A percentile compares a stretch with the other conserved stretches of the same genome.
Conservation (phyloP, 2,888 invertebrate genomes). For the Nasonia oneida region DNA sequence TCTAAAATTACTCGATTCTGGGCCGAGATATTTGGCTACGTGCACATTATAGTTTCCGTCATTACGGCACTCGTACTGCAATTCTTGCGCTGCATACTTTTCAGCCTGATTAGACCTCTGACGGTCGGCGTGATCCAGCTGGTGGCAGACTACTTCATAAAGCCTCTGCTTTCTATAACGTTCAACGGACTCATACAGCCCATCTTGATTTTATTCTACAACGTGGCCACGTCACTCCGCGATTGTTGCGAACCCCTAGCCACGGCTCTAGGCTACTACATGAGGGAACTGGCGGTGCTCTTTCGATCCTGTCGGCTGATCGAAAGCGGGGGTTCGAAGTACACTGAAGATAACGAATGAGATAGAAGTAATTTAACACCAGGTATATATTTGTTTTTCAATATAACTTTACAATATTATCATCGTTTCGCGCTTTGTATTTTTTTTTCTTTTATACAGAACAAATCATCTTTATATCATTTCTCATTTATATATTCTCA, state of each 20-base stretch:
- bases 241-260: constrained; percentile 84
- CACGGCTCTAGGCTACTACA: constrained; percentile 81
- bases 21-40: constrained; percentile 84
- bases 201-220: constrained; percentile 83
- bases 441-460: constrained; percentile 73
- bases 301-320: constrained; percentile 80
- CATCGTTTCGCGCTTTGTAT: constrained; percentile 68
- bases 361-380: constrained; percentile 73
- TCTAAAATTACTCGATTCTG: constrained; percentile 83
- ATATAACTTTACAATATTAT: constrained; percentile 78
- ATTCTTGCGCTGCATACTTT: constrained; percentile 81
- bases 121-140: constrained; percentile 83
- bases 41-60: constrained; percentile 83
- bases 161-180: constrained; percentile 83
- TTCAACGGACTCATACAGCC: constrained; percentile 86
- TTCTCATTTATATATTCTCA: constrained; percentile 69
- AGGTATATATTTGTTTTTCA: constrained; percentile 76
- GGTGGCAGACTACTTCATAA: constrained; percentile 84
- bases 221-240: constrained; percentile 82
- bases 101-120: constrained; percentile 82
- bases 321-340: not conserved
- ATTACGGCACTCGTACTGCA: constrained; percentile 83
- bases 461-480: constrained; percentile 71
- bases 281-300: constrained; percentile 79
- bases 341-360: constrained; percentile 39